phyloP scores from a whole-genome alignment of 2,888 invertebrate genomes.

The Macropis europaea region DNA sequence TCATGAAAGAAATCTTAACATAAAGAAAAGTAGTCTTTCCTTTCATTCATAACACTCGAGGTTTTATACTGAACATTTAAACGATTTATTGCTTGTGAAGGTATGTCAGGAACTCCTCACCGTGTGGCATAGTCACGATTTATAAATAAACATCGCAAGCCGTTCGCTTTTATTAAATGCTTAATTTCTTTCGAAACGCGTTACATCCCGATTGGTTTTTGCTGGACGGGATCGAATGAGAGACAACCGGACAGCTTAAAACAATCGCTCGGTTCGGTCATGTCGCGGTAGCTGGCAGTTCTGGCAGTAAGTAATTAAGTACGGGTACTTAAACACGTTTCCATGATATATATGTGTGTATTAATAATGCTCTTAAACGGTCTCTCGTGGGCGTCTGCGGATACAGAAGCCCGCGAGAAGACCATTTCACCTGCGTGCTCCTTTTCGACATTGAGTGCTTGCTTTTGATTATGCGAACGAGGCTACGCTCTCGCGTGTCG shows the following conservation, averaged over 20 bases:
- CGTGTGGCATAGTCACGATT: too few relatives aligned
- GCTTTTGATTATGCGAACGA: conserved; percentile 1
- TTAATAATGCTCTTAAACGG: conserved; percentile 62
- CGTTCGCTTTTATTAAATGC: background rate
- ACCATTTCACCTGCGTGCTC: conserved; percentile 29
- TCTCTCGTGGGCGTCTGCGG: conserved; percentile 59
- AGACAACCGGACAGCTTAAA: conserved; percentile 44
- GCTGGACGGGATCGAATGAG: conserved; percentile 33
- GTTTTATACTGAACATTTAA: too few relatives aligned
- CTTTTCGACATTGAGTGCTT: conserved; percentile 1
- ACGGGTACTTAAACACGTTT: conserved; percentile 67
- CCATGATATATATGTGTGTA: conserved; percentile 53
- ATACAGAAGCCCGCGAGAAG: conserved; percentile 26
- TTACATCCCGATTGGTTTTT: too few relatives aligned
- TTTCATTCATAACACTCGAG: too few relatives aligned
- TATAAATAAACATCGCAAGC: too few relatives aligned
- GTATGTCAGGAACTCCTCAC: too few relatives aligned
- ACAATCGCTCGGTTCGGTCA: conserved; percentile 68
- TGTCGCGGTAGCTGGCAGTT: conserved; percentile 72
- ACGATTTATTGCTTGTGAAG: too few relatives aligned
- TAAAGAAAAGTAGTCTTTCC: too few relatives aligned
- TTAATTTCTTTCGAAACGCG: too few relatives aligned
- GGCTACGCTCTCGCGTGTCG: conserved; percentile 1
- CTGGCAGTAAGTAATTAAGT: conserved; percentile 73
- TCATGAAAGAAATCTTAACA: too few relatives aligned